Conservation (phyloP, 2,797 vertebrate species). For the Allobates femoralis region DNA sequence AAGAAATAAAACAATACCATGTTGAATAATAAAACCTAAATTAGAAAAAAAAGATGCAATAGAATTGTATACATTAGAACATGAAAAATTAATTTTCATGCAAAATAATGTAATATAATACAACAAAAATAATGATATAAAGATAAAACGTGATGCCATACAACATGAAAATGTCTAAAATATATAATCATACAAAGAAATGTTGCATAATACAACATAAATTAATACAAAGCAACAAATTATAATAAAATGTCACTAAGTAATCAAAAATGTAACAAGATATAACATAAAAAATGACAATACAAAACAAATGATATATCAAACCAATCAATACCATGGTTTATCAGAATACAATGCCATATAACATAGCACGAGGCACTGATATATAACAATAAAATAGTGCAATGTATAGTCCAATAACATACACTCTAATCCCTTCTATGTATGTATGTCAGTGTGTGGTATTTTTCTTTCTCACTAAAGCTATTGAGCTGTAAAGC, state of each 20-base stretch:
- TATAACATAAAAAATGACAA: not conserved
- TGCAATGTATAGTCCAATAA: not conserved
- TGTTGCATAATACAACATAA: not conserved
- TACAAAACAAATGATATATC: not conserved
- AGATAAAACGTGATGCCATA: not conserved
- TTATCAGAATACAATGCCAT: not conserved
- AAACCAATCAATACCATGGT: not conserved
- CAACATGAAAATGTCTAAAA: not conserved
- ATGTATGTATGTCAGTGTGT: not conserved
- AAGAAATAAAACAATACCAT: not conserved
- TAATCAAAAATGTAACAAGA: too few relatives aligned
- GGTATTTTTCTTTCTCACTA: not conserved
- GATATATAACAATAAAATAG: not conserved
- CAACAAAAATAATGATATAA: not conserved
- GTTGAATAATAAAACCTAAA: not conserved
- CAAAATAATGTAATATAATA: not conserved
- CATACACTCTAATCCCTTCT: not conserved
- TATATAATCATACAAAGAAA: not conserved
- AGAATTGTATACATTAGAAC: not conserved
- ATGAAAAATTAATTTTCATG: not conserved
- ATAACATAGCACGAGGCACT: not conserved
- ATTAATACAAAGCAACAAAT: not conserved
- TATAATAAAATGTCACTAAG: too few relatives aligned
- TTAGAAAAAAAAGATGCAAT: not conserved
- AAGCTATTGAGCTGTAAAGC: slow-evolving; percentile 11